A percentile compares a stretch with the other conserved stretches of the same genome.
These are phyloP conservation scores for Frankliniella intonsa DNA, from an alignment of 2,888 invertebrate genomes.

Conservation along the genomic window DNA sequence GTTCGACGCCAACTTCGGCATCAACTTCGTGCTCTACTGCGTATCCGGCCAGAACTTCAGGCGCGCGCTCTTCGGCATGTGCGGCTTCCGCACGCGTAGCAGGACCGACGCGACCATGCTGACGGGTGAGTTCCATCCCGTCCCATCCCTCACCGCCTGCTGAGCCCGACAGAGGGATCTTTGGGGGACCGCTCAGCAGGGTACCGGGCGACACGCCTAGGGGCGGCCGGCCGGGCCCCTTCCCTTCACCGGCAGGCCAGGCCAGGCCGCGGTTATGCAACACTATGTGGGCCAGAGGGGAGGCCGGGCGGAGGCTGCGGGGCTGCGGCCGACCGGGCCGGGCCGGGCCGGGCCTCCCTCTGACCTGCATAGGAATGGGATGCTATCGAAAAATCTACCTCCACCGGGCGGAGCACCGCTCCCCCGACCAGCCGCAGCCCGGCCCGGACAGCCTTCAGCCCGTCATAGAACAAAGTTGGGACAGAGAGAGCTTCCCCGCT, in stretches of 20 bases:
- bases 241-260: too few relatives aligned
- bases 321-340: too few relatives aligned
- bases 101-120: conserved; percentile 46
- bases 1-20: conserved; percentile 77
- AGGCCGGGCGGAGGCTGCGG: neutral
- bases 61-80: conserved; percentile 50
- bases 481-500: neutral
- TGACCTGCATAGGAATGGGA: too few relatives aligned
- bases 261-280: too few relatives aligned
- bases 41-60: conserved; percentile 76
- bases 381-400: too few relatives aligned
- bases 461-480: neutral
- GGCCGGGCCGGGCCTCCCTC: too few relatives aligned
- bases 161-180: too few relatives aligned
- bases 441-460: neutral
- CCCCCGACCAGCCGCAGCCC: neutral
- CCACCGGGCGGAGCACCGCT: too few relatives aligned
- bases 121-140: conserved; percentile 48
- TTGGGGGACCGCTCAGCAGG: too few relatives aligned
- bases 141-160: too few relatives aligned
- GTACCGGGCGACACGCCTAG: too few relatives aligned
- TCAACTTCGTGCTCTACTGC: conserved; percentile 79
- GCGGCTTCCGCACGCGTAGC: conserved; percentile 40
- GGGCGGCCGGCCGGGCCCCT: too few relatives aligned
- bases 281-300: neutral